phyloP scores from a whole-genome alignment of 2,888 invertebrate species.

The Hipparchia sbordonii region DNA sequence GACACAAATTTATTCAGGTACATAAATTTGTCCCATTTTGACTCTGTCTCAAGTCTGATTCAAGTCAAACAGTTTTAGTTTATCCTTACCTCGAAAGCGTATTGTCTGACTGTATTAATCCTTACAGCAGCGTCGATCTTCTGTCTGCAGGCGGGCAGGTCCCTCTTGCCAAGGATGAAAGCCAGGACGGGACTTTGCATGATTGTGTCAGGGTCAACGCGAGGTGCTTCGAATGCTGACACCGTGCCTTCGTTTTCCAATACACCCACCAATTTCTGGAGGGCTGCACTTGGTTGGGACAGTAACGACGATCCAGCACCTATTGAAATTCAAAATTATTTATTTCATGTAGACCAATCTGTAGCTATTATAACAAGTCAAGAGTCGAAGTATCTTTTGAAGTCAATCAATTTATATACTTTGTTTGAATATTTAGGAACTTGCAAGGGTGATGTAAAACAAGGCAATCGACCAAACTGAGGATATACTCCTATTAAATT shows the following conservation, averaged over 20 bases:
- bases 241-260: conserved; percentile 53
- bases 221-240: conserved; percentile 68
- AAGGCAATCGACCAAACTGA: background rate
- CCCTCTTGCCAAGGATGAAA: conserved; percentile 93
- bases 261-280: conserved; percentile 88
- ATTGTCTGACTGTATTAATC: conserved; percentile 90
- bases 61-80: background rate
- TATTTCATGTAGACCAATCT: no score
- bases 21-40: no score
- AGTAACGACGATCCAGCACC: conserved; percentile 91
- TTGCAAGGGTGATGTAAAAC: no score
- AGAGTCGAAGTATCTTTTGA: no score
- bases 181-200: conserved; percentile 92
- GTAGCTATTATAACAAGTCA: no score
- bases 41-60: no score
- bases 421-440: no score
- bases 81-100: conserved; percentile 90
- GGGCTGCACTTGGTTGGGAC: conserved; percentile 94
- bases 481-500: background rate
- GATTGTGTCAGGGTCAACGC: conserved; percentile 81
- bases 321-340: conserved; percentile 14
- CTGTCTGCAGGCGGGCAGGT: conserved; percentile 90
- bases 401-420: no score
- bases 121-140: conserved; percentile 95
- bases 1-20: no score